Evolutionary conservation across 1,140 invertebrate species (phyloP).

Genomic region (Cyclargus thomasi): DNA sequence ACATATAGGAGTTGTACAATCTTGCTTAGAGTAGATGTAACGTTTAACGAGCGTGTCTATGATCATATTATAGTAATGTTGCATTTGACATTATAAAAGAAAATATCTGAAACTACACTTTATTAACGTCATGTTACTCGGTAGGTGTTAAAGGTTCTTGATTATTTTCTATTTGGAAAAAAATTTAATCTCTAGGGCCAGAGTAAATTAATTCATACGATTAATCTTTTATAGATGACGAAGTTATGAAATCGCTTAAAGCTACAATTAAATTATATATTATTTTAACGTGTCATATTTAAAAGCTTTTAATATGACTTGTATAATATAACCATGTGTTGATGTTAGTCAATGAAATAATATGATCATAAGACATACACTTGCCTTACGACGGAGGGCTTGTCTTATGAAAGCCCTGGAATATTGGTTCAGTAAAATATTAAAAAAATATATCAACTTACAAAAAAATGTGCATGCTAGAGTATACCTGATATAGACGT

Average conservation of each 20-base stretch:
- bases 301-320: too few relatives aligned
- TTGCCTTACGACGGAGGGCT: neutral
- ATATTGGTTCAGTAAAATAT: neutral
- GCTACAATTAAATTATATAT: too few relatives aligned
- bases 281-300: too few relatives aligned
- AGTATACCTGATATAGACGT: neutral
- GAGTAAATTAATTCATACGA: too few relatives aligned
- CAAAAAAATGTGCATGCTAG: conserved; percentile 9
- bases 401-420: neutral
- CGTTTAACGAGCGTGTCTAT: neutral
- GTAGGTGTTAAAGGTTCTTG: too few relatives aligned
- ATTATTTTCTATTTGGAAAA: too few relatives aligned
- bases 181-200: too few relatives aligned
- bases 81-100: too few relatives aligned
- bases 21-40: conserved; percentile 4
- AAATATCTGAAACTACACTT: too few relatives aligned
- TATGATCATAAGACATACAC: conserved; percentile 4
- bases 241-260: too few relatives aligned
- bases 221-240: too few relatives aligned
- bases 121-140: too few relatives aligned
- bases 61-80: neutral
- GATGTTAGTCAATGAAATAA: neutral
- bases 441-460: neutral
- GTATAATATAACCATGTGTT: neutral
- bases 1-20: conserved; percentile 10